Base-by-base conservation (phyloP, 1,140 invertebrate genomes). In the Drosophila nannoptera region DNA sequence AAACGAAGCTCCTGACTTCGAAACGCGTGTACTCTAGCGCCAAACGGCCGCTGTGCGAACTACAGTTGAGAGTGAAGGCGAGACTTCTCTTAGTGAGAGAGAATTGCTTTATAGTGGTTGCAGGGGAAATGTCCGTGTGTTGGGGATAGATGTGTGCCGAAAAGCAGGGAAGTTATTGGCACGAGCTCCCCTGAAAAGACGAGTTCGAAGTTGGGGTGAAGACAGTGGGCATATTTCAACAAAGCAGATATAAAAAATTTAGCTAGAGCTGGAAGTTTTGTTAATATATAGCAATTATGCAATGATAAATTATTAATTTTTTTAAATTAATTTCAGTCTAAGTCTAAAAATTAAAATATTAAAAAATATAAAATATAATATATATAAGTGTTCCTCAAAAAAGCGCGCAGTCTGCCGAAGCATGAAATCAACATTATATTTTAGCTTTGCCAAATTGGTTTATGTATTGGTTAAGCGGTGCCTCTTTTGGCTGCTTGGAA, bases 1-100 rank as follows among this genome's bases (percentile, higher is more conserved):
- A 32, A 53, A 56, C 67, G 56, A 43, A 32, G 12, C 9, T 2
- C 9, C 40, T n/a, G 36, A 29, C 3, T 49, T 5, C 31, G 36
- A 36, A 53, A 12, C 11, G 7, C 22, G 2, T 22, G 43, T 22
- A 61, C 67, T 42, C 9, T 31, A 52, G 69, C 81, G 81, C 77
- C 81, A 77, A 48, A 67, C 45, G 81, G 73, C 5, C 73, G 29
- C 55, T 16, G 5, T 6, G 4, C 7, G 56, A 59, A 84, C 73
- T 71, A 50, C 8, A 4, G 11, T 8, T 54, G n/a, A 14, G 49
- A 14, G 12, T 31, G 7, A 50, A 5, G 7, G 35, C 0, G 7
- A 11, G 29, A 11, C 1, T 3, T 1, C 22, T 22, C 22, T 22
- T 22, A 1, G 22, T 22, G 29, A 35, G 40, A 42, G 4, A 22